These are phyloP conservation scores for Catostomus latipinnis DNA, from an alignment of 2,797 vertebrate species.

Conservation along the genomic window DNA sequence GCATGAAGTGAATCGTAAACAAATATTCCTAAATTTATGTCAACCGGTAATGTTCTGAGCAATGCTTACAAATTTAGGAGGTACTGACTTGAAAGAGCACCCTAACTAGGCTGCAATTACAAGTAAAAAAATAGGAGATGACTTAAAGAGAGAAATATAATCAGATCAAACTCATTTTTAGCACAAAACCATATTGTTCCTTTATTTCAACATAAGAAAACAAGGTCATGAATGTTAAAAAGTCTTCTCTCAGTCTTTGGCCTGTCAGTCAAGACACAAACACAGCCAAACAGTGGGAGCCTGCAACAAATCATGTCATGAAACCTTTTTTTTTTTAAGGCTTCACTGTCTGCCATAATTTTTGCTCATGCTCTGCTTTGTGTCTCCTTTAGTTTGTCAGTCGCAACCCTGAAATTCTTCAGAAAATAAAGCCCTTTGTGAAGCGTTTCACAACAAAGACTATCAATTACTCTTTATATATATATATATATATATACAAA, in stretches of 20 bases:
- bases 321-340: slow-evolving; percentile 41
- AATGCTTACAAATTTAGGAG: slow-evolving; percentile 27
- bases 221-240: slow-evolving; percentile 30
- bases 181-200: slow-evolving; percentile 26
- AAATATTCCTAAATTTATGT: slow-evolving; percentile 53
- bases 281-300: slow-evolving; percentile 40
- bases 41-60: slow-evolving; percentile 37
- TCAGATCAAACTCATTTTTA: slow-evolving; percentile 35
- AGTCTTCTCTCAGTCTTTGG: slow-evolving; percentile 22
- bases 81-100: slow-evolving; percentile 35
- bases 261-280: slow-evolving; percentile 45
- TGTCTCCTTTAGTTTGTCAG: slow-evolving; percentile 51
- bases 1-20: slow-evolving; percentile 52
- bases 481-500: no score
- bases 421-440: slow-evolving; percentile 9
- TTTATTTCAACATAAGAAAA: slow-evolving; percentile 37
- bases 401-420: slow-evolving; percentile 46
- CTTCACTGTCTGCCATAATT: slow-evolving; percentile 52
- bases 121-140: slow-evolving; percentile 19
- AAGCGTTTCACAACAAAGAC: slow-evolving; percentile 57
- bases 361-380: slow-evolving; percentile 45
- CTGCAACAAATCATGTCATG: slow-evolving; percentile 49
- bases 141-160: slow-evolving; percentile 24
- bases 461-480: slow-evolving; percentile 40
- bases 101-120: slow-evolving; percentile 34